Evolutionary conservation across 2,888 invertebrate species (phyloP).

Genomic region (Antitype chi): DNA sequence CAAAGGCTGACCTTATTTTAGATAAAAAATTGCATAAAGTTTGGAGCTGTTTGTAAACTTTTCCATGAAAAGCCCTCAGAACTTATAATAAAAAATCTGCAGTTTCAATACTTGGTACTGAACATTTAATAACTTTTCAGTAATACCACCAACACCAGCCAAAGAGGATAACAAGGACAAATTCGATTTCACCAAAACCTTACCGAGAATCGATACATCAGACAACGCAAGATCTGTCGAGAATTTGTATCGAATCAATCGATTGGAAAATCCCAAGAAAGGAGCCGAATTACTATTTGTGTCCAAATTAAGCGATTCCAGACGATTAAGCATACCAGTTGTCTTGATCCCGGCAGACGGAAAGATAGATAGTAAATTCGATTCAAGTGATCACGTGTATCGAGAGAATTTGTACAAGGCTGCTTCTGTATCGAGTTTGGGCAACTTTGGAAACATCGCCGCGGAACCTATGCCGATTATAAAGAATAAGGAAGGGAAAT

Average conservation of each 20-base stretch:
- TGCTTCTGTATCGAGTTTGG: slow-evolving; percentile 86
- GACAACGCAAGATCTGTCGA: slow-evolving; percentile 83
- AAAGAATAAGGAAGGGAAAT: slow-evolving; percentile 88
- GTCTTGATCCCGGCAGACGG: slow-evolving; percentile 82
- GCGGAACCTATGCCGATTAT: slow-evolving; percentile 88
- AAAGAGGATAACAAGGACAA: slow-evolving; percentile 77
- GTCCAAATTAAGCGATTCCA: slow-evolving; percentile 81
- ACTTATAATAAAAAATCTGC: fast-evolving
- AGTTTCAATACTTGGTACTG: slow-evolving; percentile 2
- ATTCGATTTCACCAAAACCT: slow-evolving; percentile 79
- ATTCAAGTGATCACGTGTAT: slow-evolving; percentile 84
- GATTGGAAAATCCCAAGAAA: slow-evolving; percentile 73
- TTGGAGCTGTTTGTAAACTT: not conserved
- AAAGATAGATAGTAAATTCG: slow-evolving; percentile 83
- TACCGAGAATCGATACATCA: slow-evolving; percentile 65
- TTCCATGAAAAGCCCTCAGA: not conserved
- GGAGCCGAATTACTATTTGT: slow-evolving; percentile 81
- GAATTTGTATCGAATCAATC: slow-evolving; percentile 78
- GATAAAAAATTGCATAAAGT: not conserved
- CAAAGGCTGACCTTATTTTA: not conserved
- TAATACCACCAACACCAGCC: slow-evolving; percentile 87
- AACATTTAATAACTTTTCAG: slow-evolving; percentile 71
- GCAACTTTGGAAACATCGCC: slow-evolving; percentile 85
- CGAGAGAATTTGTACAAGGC: slow-evolving; percentile 87
- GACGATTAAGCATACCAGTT: slow-evolving; percentile 86